phyloP scores from a whole-genome alignment of 2,797 vertebrate species.

The Anableps anableps region DNA sequence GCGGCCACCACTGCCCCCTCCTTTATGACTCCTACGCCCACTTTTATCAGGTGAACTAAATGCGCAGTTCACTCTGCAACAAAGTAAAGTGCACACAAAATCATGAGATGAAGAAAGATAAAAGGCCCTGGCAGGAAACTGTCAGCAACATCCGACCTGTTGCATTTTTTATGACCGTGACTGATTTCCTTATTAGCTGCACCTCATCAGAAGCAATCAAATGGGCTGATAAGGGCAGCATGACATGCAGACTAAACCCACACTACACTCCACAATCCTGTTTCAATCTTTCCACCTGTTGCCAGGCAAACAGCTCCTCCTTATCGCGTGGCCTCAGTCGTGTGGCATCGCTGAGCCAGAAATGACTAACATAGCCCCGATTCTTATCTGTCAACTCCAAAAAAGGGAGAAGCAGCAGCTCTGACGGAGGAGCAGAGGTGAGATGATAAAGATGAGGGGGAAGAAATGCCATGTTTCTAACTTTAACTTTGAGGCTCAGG shows the following conservation, averaged over 20 bases:
- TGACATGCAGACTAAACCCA: constrained; percentile 25
- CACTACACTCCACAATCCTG: constrained; percentile 42
- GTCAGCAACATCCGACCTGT: constrained; percentile 37
- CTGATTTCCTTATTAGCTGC: constrained; percentile 45
- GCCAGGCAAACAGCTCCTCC: constrained; percentile 64
- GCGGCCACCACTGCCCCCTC: constrained; percentile 22
- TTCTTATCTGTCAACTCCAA: constrained; percentile 31
- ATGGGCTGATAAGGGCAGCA: constrained; percentile 17
- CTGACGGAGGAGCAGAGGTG: constrained; percentile 3
- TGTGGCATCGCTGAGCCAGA: constrained; percentile 38
- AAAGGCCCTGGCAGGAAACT: constrained; percentile 1
- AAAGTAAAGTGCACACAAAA: background rate
- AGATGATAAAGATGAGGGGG: constrained; percentile 32
- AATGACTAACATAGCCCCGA: constrained; percentile 59
- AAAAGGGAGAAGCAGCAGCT: constrained; percentile 20
- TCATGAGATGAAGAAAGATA: background rate
- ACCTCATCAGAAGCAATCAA: constrained; percentile 37
- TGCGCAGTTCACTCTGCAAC: constrained; percentile 23
- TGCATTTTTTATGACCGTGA: constrained; percentile 54
- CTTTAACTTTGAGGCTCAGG: constrained; percentile 29
- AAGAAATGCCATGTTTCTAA: constrained; percentile 30
- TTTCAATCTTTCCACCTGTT: constrained; percentile 69
- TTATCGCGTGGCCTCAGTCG: constrained; percentile 24
- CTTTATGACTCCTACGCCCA: constrained; percentile 55
- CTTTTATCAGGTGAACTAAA: constrained; percentile 39